Percentiles rank a stretch among this genome's conserved stretches.
phyloP scores from a whole-genome alignment of 2,888 invertebrate species.

The Kuschelorhynchus macadamiae region DNA sequence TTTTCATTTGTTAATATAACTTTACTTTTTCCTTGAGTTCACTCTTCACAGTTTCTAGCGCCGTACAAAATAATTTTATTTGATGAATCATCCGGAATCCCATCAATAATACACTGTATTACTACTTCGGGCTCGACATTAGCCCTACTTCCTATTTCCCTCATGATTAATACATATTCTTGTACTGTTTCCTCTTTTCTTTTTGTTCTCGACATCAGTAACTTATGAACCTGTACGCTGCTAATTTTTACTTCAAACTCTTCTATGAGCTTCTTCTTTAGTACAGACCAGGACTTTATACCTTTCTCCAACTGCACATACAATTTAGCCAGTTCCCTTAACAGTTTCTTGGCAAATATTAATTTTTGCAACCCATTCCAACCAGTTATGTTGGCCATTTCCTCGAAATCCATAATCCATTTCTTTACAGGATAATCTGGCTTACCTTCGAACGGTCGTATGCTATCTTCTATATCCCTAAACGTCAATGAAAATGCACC shows the following conservation, averaged over 20 bases:
- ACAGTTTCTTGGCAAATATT: constrained; percentile 57
- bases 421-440: constrained; percentile 43
- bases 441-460: not conserved
- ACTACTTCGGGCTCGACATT: constrained; percentile 60
- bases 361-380: constrained; percentile 53
- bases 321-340: constrained; percentile 56
- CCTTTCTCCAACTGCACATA: constrained; percentile 54
- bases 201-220: constrained; percentile 56
- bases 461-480: too few relatives aligned
- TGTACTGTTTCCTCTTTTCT: constrained; percentile 60
- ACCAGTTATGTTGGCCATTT: constrained; percentile 49
- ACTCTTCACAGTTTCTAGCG: too few relatives aligned
- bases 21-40: constrained; percentile 39
- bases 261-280: constrained; percentile 49
- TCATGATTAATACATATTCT: constrained; percentile 63
- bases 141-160: constrained; percentile 61
- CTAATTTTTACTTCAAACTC: constrained; percentile 48
- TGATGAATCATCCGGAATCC: constrained; percentile 55
- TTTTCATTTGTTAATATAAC: constrained; percentile 3
- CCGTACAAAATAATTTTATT: constrained; percentile 55
- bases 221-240: constrained; percentile 51
- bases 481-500: too few relatives aligned
- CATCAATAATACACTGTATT: constrained; percentile 65
- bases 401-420: constrained; percentile 58
- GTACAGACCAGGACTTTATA: constrained; percentile 50